Percentiles rank a stretch among this genome's conserved stretches.
Evolutionary conservation across 2,113 vertebrate species (phyloP).

Genomic region (Coptodon rendalli): DNA sequence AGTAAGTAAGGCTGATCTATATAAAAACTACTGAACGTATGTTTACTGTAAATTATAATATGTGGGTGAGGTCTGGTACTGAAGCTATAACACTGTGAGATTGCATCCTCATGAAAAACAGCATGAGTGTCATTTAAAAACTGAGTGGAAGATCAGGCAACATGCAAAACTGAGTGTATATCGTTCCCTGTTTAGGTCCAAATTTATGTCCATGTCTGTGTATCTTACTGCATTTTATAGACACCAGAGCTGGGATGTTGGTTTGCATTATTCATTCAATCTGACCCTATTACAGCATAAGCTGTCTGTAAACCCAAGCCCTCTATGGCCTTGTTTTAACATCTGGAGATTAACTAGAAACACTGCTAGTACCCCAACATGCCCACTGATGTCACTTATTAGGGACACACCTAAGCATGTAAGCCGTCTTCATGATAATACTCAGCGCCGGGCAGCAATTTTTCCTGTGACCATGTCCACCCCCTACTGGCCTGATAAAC

Average conservation of each 20-base stretch:
- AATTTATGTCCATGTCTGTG: not conserved
- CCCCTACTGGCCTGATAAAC: slow-evolving; percentile 31
- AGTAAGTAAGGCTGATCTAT: not conserved
- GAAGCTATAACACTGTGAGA: not conserved
- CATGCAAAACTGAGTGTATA: not conserved
- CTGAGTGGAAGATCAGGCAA: not conserved
- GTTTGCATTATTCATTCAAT: not conserved
- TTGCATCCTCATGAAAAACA: not conserved
- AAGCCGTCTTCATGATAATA: not conserved
- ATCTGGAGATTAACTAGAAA: slow-evolving; percentile 47
- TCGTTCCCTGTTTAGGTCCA: not conserved
- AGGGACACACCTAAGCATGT: not conserved
- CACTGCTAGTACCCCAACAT: slow-evolving; percentile 2
- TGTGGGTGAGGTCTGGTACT: slow-evolving; percentile 13
- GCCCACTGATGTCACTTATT: slow-evolving; percentile 2
- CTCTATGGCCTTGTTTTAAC: slow-evolving; percentile 44
- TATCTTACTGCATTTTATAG: not conserved
- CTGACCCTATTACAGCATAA: slow-evolving; percentile 34
- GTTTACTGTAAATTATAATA: not conserved
- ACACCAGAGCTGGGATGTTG: not conserved
- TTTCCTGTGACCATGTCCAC: not conserved
- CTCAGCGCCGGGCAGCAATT: not conserved
- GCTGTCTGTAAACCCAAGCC: slow-evolving; percentile 27
- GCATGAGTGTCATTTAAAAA: not conserved
- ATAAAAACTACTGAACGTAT: slow-evolving; percentile 20